These are phyloP conservation scores for Tribolium castaneum DNA, from an alignment of 1,140 invertebrate species.

Conservation along the genomic window DNA sequence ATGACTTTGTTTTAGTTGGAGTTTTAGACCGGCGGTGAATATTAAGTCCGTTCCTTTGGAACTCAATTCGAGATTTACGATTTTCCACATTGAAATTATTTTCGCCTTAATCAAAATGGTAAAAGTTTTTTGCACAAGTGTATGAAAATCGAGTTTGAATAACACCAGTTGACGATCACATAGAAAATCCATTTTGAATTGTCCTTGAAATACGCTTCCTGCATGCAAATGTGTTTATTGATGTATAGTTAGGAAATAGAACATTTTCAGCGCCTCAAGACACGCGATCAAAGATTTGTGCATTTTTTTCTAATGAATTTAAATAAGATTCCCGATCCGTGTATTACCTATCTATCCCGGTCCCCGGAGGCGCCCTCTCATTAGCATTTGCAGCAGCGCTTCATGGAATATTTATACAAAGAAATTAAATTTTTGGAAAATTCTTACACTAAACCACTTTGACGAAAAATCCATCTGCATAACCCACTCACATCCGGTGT, in stretches of 20 bases:
- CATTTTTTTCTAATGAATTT: slow-evolving; percentile 25
- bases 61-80: not conserved
- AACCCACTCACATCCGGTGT: not conserved
- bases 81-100: not conserved
- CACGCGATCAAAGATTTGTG: slow-evolving; percentile 1
- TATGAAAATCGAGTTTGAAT: not conserved
- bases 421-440: not conserved
- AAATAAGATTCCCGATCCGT: slow-evolving; percentile 19
- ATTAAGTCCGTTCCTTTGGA: not conserved
- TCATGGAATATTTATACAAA: slow-evolving; percentile 14
- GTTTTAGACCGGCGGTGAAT: not conserved
- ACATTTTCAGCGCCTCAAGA: not conserved
- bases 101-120: not conserved
- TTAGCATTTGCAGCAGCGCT: slow-evolving; percentile 16
- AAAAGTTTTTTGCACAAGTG: not conserved
- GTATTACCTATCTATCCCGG: slow-evolving; percentile 10
- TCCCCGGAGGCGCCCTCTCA: slow-evolving; percentile 4
- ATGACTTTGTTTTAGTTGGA: not conserved
- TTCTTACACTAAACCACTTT: not conserved
- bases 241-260: not conserved
- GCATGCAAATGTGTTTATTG: not conserved
- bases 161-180: not conserved
- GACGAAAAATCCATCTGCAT: not conserved
- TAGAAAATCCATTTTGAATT: slow-evolving; percentile 25
- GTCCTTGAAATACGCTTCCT: not conserved